Base-by-base conservation (phyloP, 2,797 vertebrate genomes). In the Sebastes miniatus region DNA sequence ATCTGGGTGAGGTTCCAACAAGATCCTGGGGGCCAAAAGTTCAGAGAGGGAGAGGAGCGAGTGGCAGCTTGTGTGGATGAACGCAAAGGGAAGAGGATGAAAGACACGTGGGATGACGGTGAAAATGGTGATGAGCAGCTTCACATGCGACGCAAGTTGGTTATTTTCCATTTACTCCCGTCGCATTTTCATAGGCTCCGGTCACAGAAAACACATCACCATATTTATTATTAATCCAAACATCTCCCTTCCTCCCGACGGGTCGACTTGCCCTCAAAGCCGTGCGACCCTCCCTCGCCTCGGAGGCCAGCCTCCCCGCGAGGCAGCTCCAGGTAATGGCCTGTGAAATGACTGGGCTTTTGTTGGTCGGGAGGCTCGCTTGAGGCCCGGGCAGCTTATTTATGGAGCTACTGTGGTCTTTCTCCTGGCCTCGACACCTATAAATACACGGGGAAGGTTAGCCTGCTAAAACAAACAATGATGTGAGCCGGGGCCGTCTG, bases 301-400 rank as follows among this genome's bases (percentile, higher is more conserved):
- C 12, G 8, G 63, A 80, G 77, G 47, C 87, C 82, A 66, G 84
- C 87, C 79, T 87, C 84, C 84, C 86, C 69, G 64, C 61, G 24
- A 89, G 84, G 87, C 88, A 83, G 81, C 91, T 90, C 91, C 91
- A 86, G 90, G 91, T 94, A 94, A 94, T 93, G 93, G 92, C 87
- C 91, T 93, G 92, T 94, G 93, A 93, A 95, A 96, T 95, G 94
- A 95, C 93, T 93, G 90, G 89, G 86, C 92, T 92, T 94, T 95
- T 94, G 94, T 95, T 93, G 88, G 93, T 89, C 16, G 79, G 86
- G 90, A 90, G 87, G 81, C 89, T 89, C 13, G 73, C 80, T 85
- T 81, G 87, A 92, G 91, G 91, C 91, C 87, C 84, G 68, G 80
- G 73, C 80, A 76, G 92, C 89, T 95, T 96, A 96, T 96, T 95